These are phyloP conservation scores for Nasonia longicornis DNA, from an alignment of 1,140 invertebrate genomes.

Conservation along the genomic window DNA sequence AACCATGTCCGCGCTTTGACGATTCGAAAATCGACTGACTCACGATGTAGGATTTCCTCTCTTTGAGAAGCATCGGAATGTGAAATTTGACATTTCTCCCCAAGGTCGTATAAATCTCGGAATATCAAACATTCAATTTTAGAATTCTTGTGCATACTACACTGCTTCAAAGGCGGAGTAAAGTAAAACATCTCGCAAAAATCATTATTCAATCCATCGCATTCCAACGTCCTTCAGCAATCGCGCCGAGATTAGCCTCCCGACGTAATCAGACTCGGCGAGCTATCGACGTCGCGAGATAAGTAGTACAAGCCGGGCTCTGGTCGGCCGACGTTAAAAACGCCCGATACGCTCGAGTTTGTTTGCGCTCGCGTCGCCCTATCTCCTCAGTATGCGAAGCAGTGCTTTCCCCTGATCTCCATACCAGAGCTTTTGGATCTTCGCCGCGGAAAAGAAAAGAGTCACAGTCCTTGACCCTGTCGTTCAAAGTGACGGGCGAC, in stretches of 20 bases:
- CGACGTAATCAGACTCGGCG: neutral
- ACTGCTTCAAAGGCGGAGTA: neutral
- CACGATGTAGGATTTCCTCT: neutral
- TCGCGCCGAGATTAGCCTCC: neutral
- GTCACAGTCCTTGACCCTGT: neutral
- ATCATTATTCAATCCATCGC: too few relatives aligned
- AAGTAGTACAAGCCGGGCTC: neutral
- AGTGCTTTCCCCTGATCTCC: neutral
- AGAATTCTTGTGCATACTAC: too few relatives aligned
- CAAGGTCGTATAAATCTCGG: neutral
- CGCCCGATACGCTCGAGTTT: neutral
- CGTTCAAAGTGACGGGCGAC: neutral
- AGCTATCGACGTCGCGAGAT: neutral
- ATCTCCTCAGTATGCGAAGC: neutral
- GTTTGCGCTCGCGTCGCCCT: neutral
- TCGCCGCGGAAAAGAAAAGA: neutral
- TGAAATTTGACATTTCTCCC: neutral
- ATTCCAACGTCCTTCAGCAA: too few relatives aligned
- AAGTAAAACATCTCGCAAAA: neutral
- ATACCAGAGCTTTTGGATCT: neutral
- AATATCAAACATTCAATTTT: neutral
- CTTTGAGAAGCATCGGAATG: neutral
- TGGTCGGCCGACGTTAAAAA: neutral
- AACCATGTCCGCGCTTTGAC: too few relatives aligned
- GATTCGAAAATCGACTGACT: neutral